Conservation (phyloP, 2,797 vertebrate genomes). For the Serranus cabrilla region DNA sequence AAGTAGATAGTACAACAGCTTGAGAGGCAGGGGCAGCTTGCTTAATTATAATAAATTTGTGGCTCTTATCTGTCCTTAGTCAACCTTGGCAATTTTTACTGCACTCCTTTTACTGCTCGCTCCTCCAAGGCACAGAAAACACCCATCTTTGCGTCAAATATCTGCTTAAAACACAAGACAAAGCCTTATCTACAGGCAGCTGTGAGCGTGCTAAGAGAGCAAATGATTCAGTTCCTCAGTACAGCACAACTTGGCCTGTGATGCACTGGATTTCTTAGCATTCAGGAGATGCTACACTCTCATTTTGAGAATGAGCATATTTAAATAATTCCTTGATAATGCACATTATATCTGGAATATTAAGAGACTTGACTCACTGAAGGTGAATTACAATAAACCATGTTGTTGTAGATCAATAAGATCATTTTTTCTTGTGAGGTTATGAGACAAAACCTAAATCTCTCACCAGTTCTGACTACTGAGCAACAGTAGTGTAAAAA, state of each 20-base stretch:
- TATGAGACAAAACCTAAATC: constrained; percentile 25
- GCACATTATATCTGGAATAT: constrained; percentile 35
- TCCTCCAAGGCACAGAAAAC: constrained; percentile 75
- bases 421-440: constrained; percentile 3
- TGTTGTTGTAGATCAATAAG: constrained; percentile 19
- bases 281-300: constrained; percentile 31
- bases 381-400: constrained; percentile 29
- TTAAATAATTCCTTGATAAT: constrained; percentile 49
- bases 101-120: constrained; percentile 64
- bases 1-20: constrained; percentile 70
- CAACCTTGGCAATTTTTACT: constrained; percentile 78
- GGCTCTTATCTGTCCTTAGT: constrained; percentile 82
- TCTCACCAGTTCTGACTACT: constrained; percentile 10
- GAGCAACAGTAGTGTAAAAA: constrained; percentile 28
- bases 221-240: constrained; percentile 65
- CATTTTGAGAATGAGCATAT: constrained; percentile 40
- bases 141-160: constrained; percentile 75
- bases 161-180: constrained; percentile 77
- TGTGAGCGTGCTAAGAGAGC: constrained; percentile 73
- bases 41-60: constrained; percentile 82
- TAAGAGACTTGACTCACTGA: constrained; percentile 28
- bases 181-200: constrained; percentile 76
- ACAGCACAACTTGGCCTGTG: constrained; percentile 41
- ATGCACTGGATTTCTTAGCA: constrained; percentile 54
- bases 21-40: constrained; percentile 67